These are phyloP conservation scores for Hylaeus volcanicus DNA, from an alignment of 1,140 invertebrate genomes.

Conservation along the genomic window DNA sequence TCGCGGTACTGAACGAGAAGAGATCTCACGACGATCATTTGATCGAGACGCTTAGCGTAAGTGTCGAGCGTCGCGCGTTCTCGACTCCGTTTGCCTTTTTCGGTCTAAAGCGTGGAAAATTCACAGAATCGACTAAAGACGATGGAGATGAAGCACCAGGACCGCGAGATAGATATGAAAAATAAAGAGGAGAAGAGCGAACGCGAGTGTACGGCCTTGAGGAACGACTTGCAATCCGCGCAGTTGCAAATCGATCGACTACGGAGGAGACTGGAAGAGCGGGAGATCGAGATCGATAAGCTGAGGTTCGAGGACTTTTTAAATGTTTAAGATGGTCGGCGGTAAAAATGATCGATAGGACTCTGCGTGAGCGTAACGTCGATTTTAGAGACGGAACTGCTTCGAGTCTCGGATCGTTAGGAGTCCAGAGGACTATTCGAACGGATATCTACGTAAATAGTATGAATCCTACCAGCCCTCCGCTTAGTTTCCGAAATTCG, in stretches of 20 bases:
- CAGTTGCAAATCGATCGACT: constrained; percentile 63
- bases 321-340: neutral
- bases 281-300: constrained; percentile 68
- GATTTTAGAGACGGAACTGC: constrained; percentile 9
- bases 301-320: constrained; percentile 55
- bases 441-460: constrained; percentile 1
- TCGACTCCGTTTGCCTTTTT: neutral
- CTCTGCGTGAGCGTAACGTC: neutral
- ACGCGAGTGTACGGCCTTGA: constrained; percentile 57
- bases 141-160: constrained; percentile 57
- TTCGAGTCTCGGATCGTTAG: neutral
- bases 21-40: constrained; percentile 82
- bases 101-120: constrained; percentile 15
- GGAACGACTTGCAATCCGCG: constrained; percentile 64
- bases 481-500: constrained; percentile 32
- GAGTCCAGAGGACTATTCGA: constrained; percentile 5
- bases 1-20: constrained; percentile 81
- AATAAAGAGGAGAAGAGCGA: constrained; percentile 62
- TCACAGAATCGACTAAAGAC: constrained; percentile 66
- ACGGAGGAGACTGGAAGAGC: constrained; percentile 62
- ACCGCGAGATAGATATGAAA: constrained; percentile 56
- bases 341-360: neutral
- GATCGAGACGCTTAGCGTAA: constrained; percentile 81
- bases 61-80: neutral
- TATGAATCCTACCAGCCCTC: constrained; percentile 5